These are phyloP conservation scores for Apocrypta bakeri DNA, from an alignment of 1,140 invertebrate genomes.

Conservation along the genomic window DNA sequence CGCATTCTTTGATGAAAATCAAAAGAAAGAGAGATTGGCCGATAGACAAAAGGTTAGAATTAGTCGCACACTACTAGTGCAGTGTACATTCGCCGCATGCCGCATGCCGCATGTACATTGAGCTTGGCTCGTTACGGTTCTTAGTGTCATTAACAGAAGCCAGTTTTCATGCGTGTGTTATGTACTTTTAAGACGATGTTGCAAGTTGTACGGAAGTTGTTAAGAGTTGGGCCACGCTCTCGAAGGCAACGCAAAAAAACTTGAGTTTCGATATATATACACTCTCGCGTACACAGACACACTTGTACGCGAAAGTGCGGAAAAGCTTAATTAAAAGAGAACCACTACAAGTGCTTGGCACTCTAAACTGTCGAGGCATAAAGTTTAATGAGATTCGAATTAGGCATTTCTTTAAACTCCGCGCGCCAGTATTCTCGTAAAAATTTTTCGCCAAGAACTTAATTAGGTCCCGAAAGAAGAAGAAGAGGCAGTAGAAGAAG, in stretches of 20 bases:
- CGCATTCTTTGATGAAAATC: too few species aligned
- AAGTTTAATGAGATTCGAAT: too few species aligned
- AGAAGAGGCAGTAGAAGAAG: too few species aligned
- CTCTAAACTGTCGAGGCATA: neutral
- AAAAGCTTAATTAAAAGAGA: conserved; percentile 35
- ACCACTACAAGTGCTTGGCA: neutral
- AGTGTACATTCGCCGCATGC: too few species aligned
- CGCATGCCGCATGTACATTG: too few species aligned
- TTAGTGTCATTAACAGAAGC: conserved; percentile 40
- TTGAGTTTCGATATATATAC: neutral
- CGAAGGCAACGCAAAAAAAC: neutral
- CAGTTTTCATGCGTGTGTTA: conserved; percentile 33
- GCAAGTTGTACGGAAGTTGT: conserved; percentile 36
- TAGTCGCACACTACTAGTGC: too few species aligned
- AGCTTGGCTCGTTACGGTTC: conserved; percentile 3
- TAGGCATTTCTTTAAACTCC: neutral
- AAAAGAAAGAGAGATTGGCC: too few species aligned
- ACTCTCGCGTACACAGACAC: neutral
- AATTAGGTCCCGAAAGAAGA: neutral
- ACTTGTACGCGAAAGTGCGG: conserved; percentile 26
- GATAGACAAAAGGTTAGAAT: neutral
- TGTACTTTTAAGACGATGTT: conserved; percentile 36
- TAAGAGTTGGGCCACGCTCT: neutral
- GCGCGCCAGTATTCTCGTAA: too few species aligned
- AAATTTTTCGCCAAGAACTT: neutral